Conservation (phyloP, 2,888 invertebrate genomes). For the Neoaliturus tenellus region DNA sequence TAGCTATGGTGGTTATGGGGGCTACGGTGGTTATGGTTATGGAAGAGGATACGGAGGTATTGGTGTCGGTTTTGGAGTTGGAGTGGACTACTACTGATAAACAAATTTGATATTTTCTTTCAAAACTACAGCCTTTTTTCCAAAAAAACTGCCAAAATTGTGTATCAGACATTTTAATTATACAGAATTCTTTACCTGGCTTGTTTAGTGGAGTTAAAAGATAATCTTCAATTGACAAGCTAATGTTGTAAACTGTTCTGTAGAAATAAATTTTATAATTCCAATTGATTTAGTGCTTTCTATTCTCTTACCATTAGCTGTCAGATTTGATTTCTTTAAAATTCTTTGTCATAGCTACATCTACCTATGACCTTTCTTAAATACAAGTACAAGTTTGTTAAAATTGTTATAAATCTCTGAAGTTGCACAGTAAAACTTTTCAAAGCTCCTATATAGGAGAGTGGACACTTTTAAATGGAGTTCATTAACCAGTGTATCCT, state of each 20-base stretch:
- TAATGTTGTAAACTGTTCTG: slow-evolving; percentile 7
- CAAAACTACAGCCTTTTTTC: not conserved
- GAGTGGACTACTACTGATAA: not conserved
- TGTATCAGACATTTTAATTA: not conserved
- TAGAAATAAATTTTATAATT: not conserved
- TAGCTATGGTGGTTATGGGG: slow-evolving; percentile 37
- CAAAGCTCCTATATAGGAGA: too few species aligned
- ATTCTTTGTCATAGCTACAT: too few species aligned
- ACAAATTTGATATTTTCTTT: not conserved
- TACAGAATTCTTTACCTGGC: slow-evolving; percentile 18
- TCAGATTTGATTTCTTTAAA: too few species aligned
- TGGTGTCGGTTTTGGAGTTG: slow-evolving; percentile 27
- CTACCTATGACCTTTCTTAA: too few species aligned
- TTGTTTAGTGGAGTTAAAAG: not conserved
- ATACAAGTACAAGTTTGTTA: too few species aligned
- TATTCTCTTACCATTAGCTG: too few species aligned
- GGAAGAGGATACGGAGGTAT: slow-evolving; percentile 14
- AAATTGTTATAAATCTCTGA: too few species aligned
- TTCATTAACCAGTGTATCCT: too few species aligned
- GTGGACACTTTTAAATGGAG: too few species aligned
- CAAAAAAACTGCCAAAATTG: not conserved
- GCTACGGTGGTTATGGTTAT: slow-evolving; percentile 46
- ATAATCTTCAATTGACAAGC: not conserved
- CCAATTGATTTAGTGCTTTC: too few species aligned
- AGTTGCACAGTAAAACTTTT: too few species aligned